Evolutionary conservation across 2,888 invertebrate species (phyloP), one percentile per base, ranked within the genome.

Genomic region (Melanargia galathea): DNA sequence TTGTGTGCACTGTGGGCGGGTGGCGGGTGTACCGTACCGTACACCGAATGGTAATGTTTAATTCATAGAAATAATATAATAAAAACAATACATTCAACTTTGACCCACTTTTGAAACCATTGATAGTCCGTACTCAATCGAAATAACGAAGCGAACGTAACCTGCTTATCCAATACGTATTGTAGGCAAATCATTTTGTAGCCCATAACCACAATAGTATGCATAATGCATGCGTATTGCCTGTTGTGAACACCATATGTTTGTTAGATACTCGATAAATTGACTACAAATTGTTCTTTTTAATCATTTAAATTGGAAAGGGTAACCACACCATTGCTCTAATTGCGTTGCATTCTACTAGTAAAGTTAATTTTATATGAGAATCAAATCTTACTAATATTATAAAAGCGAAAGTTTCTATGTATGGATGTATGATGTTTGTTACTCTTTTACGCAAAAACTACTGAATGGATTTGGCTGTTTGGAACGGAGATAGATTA

Each of bases 151-250:
- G 51, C 62, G 45, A 60, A 59, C 58, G 48, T 58, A 58, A 58
- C 58, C 58, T 58, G 58, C 48, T 48, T 58, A 58, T 46, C 58
- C 46, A 58, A 38, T 24, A 46, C 16, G 58, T 60, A 72, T 73
- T 73, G 71, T 73, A 70, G 62, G 72, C 71, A 70, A 73, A 73
- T 73, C 65, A 59, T 63, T 64, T 58, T 13, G 49, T 57, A 45
- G 54, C 58, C 62, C 54, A 66, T 56, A 58, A 63, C 52, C 64
- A 66, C 73, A 63, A 66, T 16, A 35, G 63, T 26, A 80, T 86
- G 74, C 75, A 82, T 84, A 72, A 86, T 85, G 79, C 78, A 84
- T 80, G 26, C 46, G 66, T 26, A 57, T 62, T 52, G 22, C 59
- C 57, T 60, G 63, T 63, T 63, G 56, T 57, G 49, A 58, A 67